These are phyloP conservation scores for Acanthurus tractus DNA, from an alignment of 2,797 vertebrate species.

Conservation along the genomic window DNA sequence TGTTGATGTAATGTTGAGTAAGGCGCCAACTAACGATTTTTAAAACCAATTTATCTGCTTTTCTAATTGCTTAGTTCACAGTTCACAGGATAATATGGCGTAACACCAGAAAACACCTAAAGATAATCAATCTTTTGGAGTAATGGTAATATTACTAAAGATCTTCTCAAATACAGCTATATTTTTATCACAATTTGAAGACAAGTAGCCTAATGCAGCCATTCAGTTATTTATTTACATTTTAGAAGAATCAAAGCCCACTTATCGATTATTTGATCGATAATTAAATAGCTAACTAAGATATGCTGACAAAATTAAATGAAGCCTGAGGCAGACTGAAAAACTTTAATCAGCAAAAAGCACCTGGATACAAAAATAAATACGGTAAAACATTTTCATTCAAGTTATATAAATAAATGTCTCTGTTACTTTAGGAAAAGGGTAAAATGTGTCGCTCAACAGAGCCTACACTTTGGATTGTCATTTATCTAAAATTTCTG, in stretches of 20 bases:
- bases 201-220: too few relatives aligned
- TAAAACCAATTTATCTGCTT: background rate
- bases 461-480: background rate
- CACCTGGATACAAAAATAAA: conserved; percentile 18
- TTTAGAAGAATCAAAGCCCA: background rate
- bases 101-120: too few relatives aligned
- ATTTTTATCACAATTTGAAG: too few relatives aligned
- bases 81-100: too few relatives aligned
- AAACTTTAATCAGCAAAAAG: conserved; percentile 11
- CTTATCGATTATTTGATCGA: background rate
- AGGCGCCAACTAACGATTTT: background rate
- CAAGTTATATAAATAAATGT: background rate
- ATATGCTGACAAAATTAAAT: background rate
- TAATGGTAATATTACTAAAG: too few relatives aligned
- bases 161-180: too few relatives aligned
- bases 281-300: background rate
- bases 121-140: too few relatives aligned
- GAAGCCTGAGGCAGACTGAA: background rate
- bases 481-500: background rate
- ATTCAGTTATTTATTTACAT: background rate
- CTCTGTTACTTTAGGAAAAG: background rate
- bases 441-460: conserved; percentile 1
- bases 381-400: background rate
- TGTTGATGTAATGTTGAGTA: background rate
- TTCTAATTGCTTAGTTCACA: too few relatives aligned